Percentiles rank a stretch among this genome's conserved stretches.
phyloP scores from a whole-genome alignment of 2,113 vertebrate species.

The Rattus norvegicus region GRCr8 NC_086022.1:172110001-172110500 shows the following conservation, averaged over 20 bases:
- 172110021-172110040: neutral
- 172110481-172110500: neutral
- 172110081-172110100: neutral
- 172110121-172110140: neutral
- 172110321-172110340: neutral
- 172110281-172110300: neutral
- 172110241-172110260: neutral
- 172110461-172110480: no score
- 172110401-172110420: neutral
- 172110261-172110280: neutral
- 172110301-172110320: neutral
- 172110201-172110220: neutral
- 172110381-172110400: neutral
- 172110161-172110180: neutral
- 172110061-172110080: neutral
- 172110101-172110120: neutral
- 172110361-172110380: neutral
- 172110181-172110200: neutral
- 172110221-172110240: no score
- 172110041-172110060: neutral
- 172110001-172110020: neutral
- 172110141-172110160: neutral
- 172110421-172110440: neutral
- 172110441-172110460: neutral
- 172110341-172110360: neutral